Evolutionary conservation across 2,888 invertebrate genomes (phyloP), one percentile per base, ranked within the genome.

Genomic region (Nephrocerus scutellatus): DNA sequence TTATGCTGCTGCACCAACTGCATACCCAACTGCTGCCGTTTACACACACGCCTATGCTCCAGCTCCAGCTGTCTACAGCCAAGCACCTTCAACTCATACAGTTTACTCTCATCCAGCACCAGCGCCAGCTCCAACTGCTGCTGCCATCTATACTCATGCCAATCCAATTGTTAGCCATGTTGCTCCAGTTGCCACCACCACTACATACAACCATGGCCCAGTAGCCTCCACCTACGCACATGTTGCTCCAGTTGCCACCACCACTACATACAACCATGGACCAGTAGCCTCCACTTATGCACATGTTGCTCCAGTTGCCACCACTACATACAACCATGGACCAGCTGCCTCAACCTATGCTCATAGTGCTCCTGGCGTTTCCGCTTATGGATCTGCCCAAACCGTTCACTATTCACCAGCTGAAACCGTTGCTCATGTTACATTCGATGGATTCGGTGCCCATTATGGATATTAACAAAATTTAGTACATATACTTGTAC

Each of bases 401-500:
- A 44, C 57, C 28, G 50, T 75, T 54, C 41, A 60, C 56, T 41
- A 68, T 62, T 23, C 62, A 35, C 74, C 77, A 21, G 73, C 74
- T 21, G 72, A 74, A 48, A 73, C 72, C 36, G 75, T 77, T 29
- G 74, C 80, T 43, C 79, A 80, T 60, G 73, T 76, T 36, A 66
- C 74, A 53, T 81, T 79, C 72, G 73, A 70, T 53, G 79, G 79
- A 46, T 71, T 76, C 41, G 75, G 75, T 49, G 72, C 75, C 51
- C 73, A 74, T 55, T 80, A 80, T 70, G 77, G 74, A 56, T 80
- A 77, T 74, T 80, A 75, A 75, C 34, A 14, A 26, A 6, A 14
- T 14, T 26, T 8, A 26, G n/a, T n/a, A n/a, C n/a, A n/a, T n/a
- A n/a, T n/a, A n/a, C n/a, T n/a, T n/a, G n/a, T n/a, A n/a, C 26